Conservation (phyloP, 2,888 invertebrate genomes). For the Litoditis marina region DNA sequence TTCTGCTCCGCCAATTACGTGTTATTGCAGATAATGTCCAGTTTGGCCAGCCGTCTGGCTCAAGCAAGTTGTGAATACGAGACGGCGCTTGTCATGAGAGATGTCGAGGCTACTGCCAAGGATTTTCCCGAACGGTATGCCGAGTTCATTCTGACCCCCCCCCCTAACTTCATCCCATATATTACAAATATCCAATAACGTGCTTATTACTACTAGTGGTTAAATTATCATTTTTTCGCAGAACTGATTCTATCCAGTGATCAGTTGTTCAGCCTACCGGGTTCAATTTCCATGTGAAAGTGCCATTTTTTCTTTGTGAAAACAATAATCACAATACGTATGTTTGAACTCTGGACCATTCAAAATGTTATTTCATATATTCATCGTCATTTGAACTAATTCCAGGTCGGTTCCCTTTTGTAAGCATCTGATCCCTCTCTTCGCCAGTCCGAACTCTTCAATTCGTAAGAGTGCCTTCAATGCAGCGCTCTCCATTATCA, state of each 20-base stretch:
- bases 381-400: neutral
- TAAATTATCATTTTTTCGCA: no score
- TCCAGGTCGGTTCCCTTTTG: constrained; percentile 4
- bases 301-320: no score
- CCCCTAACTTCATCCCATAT: no score
- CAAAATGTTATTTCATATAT: neutral
- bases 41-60: neutral
- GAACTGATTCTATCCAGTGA: no score
- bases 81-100: neutral
- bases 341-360: no score
- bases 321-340: no score
- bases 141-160: neutral
- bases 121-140: constrained; percentile 11
- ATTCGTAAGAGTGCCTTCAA: constrained; percentile 9
- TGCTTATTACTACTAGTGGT: no score
- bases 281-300: no score
- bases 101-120: constrained; percentile 5
- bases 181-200: no score
- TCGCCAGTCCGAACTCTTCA: constrained; percentile 3
- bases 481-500: constrained; percentile 8
- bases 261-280: no score
- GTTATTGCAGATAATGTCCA: neutral
- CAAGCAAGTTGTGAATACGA: neutral
- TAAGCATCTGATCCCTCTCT: constrained; percentile 9
- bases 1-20: neutral